Percentiles rank a stretch among this genome's conserved stretches.
Conservation (phyloP, 1,140 invertebrate genomes). For the Drosophila setifemur region DNA sequence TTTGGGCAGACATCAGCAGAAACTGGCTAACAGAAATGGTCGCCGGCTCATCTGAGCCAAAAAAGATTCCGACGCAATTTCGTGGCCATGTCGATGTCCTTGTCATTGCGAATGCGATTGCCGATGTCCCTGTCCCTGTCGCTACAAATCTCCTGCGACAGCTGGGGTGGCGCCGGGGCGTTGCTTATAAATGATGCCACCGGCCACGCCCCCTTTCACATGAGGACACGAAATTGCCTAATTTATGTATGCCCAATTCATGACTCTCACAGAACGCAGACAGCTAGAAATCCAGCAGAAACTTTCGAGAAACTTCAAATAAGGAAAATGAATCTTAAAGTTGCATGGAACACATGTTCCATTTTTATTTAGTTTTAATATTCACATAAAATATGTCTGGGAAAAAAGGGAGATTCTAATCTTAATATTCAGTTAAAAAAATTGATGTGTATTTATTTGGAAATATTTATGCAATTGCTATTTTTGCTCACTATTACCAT, state of each 20-base stretch:
- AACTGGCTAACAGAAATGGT: slow-evolving; percentile 52
- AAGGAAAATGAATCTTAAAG: no score
- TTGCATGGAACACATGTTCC: no score
- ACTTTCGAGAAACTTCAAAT: no score
- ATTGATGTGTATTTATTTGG: no score
- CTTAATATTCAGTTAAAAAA: no score
- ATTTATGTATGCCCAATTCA: slow-evolving; percentile 63
- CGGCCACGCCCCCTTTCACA: slow-evolving; percentile 56
- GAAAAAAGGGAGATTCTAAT: no score
- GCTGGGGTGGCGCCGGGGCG: slow-evolving; percentile 38
- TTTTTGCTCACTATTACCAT: no score
- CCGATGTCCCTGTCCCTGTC: slow-evolving; percentile 8
- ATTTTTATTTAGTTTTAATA: no score
- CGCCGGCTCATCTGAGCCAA: slow-evolving; percentile 10
- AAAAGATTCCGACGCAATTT: slow-evolving; percentile 51
- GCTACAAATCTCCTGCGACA: slow-evolving; percentile 66
- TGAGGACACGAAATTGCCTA: slow-evolving; percentile 54
- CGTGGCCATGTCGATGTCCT: slow-evolving; percentile 20
- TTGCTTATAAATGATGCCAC: slow-evolving; percentile 61
- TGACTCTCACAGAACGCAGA: slow-evolving; percentile 11
- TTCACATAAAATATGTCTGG: no score
- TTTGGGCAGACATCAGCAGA: slow-evolving; percentile 70
- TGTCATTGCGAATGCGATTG: slow-evolving; percentile 2
- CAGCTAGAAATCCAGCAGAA: neutral
- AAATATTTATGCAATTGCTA: no score